phyloP scores from a whole-genome alignment of 2,888 invertebrate genomes.

The Orchestes rusci region DNA sequence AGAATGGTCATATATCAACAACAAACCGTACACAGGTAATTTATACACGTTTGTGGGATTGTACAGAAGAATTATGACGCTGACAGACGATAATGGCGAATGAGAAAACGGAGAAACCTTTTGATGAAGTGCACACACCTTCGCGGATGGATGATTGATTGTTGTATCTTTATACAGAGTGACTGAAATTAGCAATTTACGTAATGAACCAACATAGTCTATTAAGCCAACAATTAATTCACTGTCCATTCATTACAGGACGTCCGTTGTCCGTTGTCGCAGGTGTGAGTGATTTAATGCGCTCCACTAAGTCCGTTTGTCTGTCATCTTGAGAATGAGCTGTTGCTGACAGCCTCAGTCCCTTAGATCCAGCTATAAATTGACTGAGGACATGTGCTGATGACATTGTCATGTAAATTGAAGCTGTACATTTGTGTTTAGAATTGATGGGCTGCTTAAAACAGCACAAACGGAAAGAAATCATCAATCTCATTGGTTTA shows the following conservation, averaged over 20 bases:
- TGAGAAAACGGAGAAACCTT: conserved; percentile 17
- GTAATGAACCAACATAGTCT: no score
- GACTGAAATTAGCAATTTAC: no score
- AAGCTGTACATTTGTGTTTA: no score
- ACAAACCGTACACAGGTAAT: conserved; percentile 7
- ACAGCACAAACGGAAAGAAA: no score
- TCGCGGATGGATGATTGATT: conserved; percentile 15
- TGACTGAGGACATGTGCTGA: conserved; percentile 15
- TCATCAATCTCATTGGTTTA: no score
- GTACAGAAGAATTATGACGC: conserved; percentile 19
- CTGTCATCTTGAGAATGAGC: conserved; percentile 16
- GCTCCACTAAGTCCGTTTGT: conserved; percentile 15
- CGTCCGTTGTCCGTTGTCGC: conserved; percentile 11
- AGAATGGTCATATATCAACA: neutral
- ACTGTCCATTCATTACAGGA: conserved; percentile 3
- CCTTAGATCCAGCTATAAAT: conserved; percentile 12
- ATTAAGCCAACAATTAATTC: no score
- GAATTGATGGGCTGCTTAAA: no score
- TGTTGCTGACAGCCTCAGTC: conserved; percentile 15
- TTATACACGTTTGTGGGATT: conserved; percentile 19
- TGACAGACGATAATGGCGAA: conserved; percentile 17
- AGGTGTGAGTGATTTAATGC: conserved; percentile 19
- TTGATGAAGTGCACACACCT: conserved; percentile 12
- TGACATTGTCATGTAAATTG: no score
- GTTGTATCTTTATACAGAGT: no score